Conservation (phyloP, 2,113 vertebrate genomes). For the Datnioides undecimradiatus region DNA sequence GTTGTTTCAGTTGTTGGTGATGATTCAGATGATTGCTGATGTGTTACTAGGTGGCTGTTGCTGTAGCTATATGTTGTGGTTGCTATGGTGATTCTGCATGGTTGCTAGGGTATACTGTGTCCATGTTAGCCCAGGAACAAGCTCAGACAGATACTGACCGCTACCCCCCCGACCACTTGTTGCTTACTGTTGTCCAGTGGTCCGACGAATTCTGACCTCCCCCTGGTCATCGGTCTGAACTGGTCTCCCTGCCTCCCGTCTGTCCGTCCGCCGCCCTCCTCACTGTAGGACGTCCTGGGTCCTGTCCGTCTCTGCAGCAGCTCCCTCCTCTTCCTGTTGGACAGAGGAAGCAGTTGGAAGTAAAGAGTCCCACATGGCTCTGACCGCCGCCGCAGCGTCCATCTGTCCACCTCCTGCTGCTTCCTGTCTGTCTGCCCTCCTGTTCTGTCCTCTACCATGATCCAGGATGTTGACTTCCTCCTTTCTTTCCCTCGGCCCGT, state of each 20-base stretch:
- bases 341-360: constrained; percentile 56
- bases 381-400: constrained; percentile 22
- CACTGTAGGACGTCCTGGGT: constrained; percentile 36
- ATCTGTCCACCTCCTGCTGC: constrained; percentile 11
- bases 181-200: constrained; percentile 36
- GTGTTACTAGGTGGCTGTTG: too few species aligned
- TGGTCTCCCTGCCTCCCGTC: not conserved
- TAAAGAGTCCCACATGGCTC: constrained; percentile 43
- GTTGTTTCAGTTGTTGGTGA: too few species aligned
- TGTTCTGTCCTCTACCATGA: constrained; percentile 11
- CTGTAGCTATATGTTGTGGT: not conserved
- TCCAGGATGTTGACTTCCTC: constrained; percentile 34
- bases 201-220: not conserved
- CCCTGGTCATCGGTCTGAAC: not conserved
- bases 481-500: not conserved
- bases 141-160: too few species aligned
- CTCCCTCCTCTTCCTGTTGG: constrained; percentile 49
- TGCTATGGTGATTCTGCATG: not conserved
- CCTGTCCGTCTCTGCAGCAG: constrained; percentile 50
- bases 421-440: not conserved
- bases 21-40: not conserved
- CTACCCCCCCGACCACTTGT: too few species aligned
- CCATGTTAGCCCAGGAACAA: too few species aligned
- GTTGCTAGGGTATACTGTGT: not conserved
- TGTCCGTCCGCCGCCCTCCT: not conserved